These are phyloP conservation scores for Theocolax elegans DNA, from an alignment of 1,140 invertebrate species.

Conservation along the genomic window DNA sequence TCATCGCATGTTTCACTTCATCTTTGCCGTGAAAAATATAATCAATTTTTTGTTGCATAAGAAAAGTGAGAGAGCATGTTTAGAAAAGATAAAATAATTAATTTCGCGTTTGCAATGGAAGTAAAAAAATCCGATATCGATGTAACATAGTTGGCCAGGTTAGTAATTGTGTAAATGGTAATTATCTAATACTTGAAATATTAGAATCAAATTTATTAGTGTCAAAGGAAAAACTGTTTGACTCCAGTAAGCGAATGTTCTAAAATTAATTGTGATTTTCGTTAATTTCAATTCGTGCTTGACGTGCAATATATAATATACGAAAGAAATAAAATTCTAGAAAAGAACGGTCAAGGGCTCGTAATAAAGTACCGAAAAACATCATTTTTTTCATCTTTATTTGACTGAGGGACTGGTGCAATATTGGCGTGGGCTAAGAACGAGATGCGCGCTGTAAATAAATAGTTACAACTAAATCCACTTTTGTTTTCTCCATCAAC, in stretches of 20 bases:
- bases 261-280: not conserved
- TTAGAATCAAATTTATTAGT: no score
- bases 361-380: no score
- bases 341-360: no score
- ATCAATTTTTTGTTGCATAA: no score
- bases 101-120: not conserved
- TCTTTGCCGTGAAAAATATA: no score
- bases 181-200: no score
- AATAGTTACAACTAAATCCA: constrained; percentile 3
- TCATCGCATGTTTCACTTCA: no score
- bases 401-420: constrained; percentile 47
- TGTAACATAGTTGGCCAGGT: not conserved
- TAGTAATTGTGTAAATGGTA: not conserved
- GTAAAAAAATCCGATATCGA: not conserved
- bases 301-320: constrained; percentile 3
- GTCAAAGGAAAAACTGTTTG: no score
- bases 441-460: constrained; percentile 5
- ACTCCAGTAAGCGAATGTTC: no score
- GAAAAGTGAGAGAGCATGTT: no score
- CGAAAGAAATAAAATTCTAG: not conserved
- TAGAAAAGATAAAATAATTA: no score
- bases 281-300: not conserved
- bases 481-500: constrained; percentile 7
- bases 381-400: not conserved
- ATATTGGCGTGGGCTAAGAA: constrained; percentile 41